phyloP scores from a whole-genome alignment of 2,888 invertebrate genomes.

The Drosophila pseudotalamancana region DNA sequence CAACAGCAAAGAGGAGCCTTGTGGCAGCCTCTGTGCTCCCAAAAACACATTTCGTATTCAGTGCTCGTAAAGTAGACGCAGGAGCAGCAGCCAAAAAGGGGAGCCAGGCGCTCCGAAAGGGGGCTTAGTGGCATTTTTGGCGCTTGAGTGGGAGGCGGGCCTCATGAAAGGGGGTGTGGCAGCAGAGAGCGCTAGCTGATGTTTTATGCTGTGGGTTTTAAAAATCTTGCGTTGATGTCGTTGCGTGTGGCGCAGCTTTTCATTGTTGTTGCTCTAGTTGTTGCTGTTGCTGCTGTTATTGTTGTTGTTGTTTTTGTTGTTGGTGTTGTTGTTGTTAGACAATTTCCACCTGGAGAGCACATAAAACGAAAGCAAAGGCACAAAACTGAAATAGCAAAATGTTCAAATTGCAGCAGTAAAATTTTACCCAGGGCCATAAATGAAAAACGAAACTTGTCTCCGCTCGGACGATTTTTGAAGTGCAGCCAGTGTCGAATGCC shows the following conservation, averaged over 20 bases:
- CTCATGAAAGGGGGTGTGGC: neutral
- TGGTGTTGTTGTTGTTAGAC: slow-evolving; percentile 31
- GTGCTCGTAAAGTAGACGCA: slow-evolving; percentile 74
- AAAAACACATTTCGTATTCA: slow-evolving; percentile 77
- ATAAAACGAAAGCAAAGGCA: slow-evolving; percentile 62
- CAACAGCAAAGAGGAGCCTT: neutral
- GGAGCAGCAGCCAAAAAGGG: slow-evolving; percentile 34
- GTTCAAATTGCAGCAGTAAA: slow-evolving; percentile 76
- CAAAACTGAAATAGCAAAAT: slow-evolving; percentile 68
- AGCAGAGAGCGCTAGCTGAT: slow-evolving; percentile 51
- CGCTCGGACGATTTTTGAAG: slow-evolving; percentile 42
- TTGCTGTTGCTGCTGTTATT: slow-evolving; percentile 21
- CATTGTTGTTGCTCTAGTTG: slow-evolving; percentile 56
- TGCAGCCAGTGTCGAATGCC: slow-evolving; percentile 35
- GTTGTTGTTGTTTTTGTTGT: slow-evolving; percentile 35
- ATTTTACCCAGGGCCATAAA: slow-evolving; percentile 69
- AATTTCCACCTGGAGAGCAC: slow-evolving; percentile 60
- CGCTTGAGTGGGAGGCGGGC: neutral
- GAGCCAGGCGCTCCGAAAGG: neutral
- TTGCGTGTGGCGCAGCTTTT: slow-evolving; percentile 46
- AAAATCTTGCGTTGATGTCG: slow-evolving; percentile 75
- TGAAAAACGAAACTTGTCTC: slow-evolving; percentile 77
- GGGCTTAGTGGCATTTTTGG: neutral
- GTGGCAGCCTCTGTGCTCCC: slow-evolving; percentile 43
- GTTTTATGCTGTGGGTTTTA: slow-evolving; percentile 77